Base-by-base conservation (phyloP, 1,140 invertebrate species). In the Drosophila sturtevanti region DNA sequence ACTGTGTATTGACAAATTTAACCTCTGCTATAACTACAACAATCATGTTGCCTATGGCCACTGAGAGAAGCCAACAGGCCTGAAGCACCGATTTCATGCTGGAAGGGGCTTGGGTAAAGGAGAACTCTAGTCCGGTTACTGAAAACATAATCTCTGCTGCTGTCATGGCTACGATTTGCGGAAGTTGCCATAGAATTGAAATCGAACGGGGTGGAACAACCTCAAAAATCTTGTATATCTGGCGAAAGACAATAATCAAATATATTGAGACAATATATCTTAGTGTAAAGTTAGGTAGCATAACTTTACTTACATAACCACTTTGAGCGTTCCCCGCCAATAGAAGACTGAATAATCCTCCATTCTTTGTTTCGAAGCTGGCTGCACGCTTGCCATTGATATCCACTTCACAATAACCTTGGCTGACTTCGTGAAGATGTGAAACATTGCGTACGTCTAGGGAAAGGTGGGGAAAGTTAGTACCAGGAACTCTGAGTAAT, bases 21-120 rank as follows among this genome's bases (percentile, higher is more conserved):
- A 85, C 44, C 48, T 91, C 93, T 0, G 93, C 95, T 7, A 98
- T 95, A 24, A 99, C 94, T 21, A 99, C 94, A 1, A 99, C 95
- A 6, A 99, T 96, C 0, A 98, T 92, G 93, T 99, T 98, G 14
- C 98, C 98, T 84, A 98, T 94, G 0, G 98, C 97, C 1, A 96
- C 96, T 0, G 98, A 98, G 0, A 99, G 91, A 5, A 98, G 93
- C 97, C 98, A 99, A 0, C 95, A 94, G 2, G 98, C 97, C 92
- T 97, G 96, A 0, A 99, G 81, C 0, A 99, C 94, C 0, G 97
- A 97, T 90, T 98, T 99, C 97, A 99, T 98, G 68, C 94, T 95
- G 2, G 92, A 86, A 0, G 98, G 98, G 5, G 98, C 96, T 93
- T 98, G 95, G 0, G 95, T 95, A 91, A 98, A 99, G 0, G 97